Percentiles rank a stretch among this genome's conserved stretches.
Conservation (phyloP, 2,888 invertebrate species). For the Thera obeliscata region DNA sequence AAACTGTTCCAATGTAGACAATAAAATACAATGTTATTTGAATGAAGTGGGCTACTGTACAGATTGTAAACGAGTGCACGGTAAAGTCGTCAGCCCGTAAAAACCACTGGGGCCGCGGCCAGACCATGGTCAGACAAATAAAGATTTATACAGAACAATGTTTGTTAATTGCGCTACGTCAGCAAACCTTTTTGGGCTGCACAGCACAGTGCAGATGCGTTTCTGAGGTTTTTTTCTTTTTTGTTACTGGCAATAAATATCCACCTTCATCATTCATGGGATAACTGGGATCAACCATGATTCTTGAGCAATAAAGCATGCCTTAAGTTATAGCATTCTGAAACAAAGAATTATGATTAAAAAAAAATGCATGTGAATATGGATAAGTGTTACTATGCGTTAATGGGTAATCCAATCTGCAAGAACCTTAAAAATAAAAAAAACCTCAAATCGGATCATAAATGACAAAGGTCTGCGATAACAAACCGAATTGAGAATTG, state of each 20-base stretch:
- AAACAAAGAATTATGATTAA: too few relatives aligned
- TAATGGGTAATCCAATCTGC: too few relatives aligned
- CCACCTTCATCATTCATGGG: too few relatives aligned
- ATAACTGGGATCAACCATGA: not conserved
- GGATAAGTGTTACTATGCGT: too few relatives aligned
- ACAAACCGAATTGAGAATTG: too few relatives aligned
- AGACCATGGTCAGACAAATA: constrained; percentile 48
- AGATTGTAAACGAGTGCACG: constrained; percentile 9
- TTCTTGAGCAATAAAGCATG: too few relatives aligned
- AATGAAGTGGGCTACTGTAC: not conserved
- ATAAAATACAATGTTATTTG: too few relatives aligned
- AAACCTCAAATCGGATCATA: too few relatives aligned
- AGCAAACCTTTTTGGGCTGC: constrained; percentile 29
- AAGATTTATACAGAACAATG: constrained; percentile 60
- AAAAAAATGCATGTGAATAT: too few relatives aligned
- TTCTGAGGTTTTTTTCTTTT: constrained; percentile 20
- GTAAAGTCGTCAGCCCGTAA: constrained; percentile 13
- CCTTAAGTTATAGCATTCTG: too few relatives aligned
- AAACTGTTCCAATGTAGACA: not conserved
- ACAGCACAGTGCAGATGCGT: constrained; percentile 19
- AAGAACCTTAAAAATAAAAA: too few relatives aligned
- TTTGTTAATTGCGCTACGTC: constrained; percentile 52
- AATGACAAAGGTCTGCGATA: too few relatives aligned
- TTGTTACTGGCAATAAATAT: constrained; percentile 1
- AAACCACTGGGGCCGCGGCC: constrained; percentile 28